Conservation (phyloP, 2,888 invertebrate species). For the Oxystoma pomonae region DNA sequence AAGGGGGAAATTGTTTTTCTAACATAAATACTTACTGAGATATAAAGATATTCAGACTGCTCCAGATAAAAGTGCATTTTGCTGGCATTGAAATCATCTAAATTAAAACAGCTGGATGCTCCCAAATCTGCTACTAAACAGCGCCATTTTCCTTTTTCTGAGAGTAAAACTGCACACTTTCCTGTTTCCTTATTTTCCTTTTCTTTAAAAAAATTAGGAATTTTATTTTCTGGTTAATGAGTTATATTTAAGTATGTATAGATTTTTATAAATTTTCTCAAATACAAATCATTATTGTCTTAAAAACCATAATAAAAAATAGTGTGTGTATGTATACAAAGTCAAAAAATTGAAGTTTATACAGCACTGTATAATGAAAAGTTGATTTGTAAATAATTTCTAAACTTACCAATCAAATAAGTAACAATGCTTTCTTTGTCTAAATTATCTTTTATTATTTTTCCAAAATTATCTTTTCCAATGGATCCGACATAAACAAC, state of each 20-base stretch:
- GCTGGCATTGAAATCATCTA: constrained; percentile 5
- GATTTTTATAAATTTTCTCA: no score
- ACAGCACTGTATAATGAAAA: no score
- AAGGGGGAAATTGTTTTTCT: no score
- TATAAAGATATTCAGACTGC: constrained; percentile 6
- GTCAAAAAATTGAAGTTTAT: no score
- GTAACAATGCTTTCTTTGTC: constrained; percentile 8
- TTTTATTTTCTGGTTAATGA: no score
- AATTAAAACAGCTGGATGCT: neutral
- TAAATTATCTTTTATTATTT: constrained; percentile 7
- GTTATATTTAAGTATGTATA: no score
- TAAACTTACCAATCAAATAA: constrained; percentile 5
- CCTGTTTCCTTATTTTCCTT: constrained; percentile 9
- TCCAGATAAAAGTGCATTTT: neutral
- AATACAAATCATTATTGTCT: no score
- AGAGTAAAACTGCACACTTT: constrained; percentile 14
- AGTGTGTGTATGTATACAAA: no score
- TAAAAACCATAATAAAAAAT: no score
- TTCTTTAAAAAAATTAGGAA: no score
- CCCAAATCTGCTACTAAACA: constrained; percentile 11
- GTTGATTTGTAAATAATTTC: no score
- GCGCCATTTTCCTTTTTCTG: constrained; percentile 8
- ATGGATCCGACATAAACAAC: constrained; percentile 14
- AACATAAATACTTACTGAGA: constrained; percentile 7
- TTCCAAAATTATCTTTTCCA: constrained; percentile 10